Conservation (phyloP, 2,888 invertebrate genomes). For the Macrophya alboannulata region DNA sequence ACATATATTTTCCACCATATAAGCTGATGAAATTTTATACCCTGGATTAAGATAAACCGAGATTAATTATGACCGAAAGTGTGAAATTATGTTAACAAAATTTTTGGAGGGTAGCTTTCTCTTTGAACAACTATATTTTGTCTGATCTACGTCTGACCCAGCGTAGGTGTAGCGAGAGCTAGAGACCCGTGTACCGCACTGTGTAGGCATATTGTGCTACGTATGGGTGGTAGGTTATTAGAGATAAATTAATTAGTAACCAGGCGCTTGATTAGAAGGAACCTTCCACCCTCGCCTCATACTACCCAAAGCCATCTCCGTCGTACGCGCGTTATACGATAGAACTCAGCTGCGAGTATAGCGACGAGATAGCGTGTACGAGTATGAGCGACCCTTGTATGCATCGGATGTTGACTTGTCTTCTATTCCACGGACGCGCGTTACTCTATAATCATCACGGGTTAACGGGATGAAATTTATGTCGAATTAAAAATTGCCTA, state of each 20-base stretch:
- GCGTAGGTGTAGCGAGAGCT: not conserved
- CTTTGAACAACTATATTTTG: constrained; percentile 20
- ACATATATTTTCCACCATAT: too few species aligned
- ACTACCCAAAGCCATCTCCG: not conserved
- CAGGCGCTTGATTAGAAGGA: constrained; percentile 72
- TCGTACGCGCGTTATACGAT: constrained; percentile 18
- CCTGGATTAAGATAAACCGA: not conserved
- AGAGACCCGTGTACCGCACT: not conserved
- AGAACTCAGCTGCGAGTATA: constrained; percentile 5
- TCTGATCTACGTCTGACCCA: constrained; percentile 37
- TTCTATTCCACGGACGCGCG: constrained; percentile 39
- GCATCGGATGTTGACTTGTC: constrained; percentile 24
- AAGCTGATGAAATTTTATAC: too few species aligned
- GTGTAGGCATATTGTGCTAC: constrained; percentile 32
- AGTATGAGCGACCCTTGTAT: constrained; percentile 24
- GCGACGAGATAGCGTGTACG: constrained; percentile 13
- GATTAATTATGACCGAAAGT: not conserved
- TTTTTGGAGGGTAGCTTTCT: not conserved
- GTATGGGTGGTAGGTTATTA: constrained; percentile 63
- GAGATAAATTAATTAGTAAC: constrained; percentile 71
- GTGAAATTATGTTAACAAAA: not conserved
- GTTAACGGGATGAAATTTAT: not conserved
- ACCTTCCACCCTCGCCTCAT: constrained; percentile 41
- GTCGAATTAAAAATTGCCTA: not conserved
- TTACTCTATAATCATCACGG: constrained; percentile 26